Percentiles rank a stretch among this genome's conserved stretches.
These are phyloP conservation scores for Catharus ustulatus DNA, from an alignment of 2,797 vertebrate species.

Conservation along the genomic window DNA sequence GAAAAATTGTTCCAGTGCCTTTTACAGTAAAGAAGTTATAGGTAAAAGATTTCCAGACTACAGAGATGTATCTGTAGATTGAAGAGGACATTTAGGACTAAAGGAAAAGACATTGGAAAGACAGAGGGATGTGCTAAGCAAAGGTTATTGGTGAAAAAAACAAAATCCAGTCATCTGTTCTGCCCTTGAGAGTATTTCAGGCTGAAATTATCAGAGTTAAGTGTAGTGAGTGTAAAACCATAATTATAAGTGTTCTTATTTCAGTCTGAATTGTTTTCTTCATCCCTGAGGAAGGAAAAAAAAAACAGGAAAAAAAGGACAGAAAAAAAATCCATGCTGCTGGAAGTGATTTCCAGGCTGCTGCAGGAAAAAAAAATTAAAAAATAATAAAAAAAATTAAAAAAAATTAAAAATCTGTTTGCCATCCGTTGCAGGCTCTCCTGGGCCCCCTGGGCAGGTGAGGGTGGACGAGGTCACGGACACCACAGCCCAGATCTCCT, in stretches of 20 bases:
- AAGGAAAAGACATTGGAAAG: not conserved
- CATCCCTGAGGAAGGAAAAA: not conserved
- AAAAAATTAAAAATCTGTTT: no score
- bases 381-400: no score
- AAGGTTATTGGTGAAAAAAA: not conserved
- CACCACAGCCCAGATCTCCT: slow-evolving; percentile 85
- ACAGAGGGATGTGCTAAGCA: not conserved
- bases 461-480: slow-evolving; percentile 85
- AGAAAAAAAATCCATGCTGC: not conserved
- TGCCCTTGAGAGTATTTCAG: not conserved
- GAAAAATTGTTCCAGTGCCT: not conserved
- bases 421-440: slow-evolving; percentile 79
- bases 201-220: not conserved
- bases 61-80: not conserved
- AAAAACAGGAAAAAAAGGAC: rapidly evolving
- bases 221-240: not conserved
- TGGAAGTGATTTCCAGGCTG: not conserved
- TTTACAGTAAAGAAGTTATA: not conserved
- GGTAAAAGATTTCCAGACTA: not conserved
- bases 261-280: not conserved
- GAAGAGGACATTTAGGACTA: not conserved
- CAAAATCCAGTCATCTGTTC: not conserved
- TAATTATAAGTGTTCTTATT: not conserved
- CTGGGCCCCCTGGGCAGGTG: slow-evolving; percentile 83
- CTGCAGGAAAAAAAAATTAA: not conserved